Base-by-base conservation (phyloP, 2,888 invertebrate genomes). In the Uropetala carovei region DNA sequence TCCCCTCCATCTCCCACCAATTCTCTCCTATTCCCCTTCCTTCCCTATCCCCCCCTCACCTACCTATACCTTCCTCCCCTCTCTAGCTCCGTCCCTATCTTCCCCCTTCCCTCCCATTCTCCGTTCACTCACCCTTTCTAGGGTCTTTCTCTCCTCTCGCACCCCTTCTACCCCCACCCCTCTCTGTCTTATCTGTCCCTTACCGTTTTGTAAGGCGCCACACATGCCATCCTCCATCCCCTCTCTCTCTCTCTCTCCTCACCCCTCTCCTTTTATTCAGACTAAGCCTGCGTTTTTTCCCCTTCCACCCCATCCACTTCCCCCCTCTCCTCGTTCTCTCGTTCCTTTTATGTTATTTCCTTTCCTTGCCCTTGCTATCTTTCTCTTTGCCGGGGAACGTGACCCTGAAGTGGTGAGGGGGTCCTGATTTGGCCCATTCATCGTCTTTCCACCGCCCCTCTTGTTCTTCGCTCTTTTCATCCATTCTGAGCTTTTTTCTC, bases 341-440 rank as follows among this genome's bases (percentile, higher is more conserved):
- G 27, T 43, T 30, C 30, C 81, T 22, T 8, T 27, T 14, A 16
- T 14, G 27, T 82, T n/a, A 10, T 43, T 43, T 82, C 82, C 27
- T n/a, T 75, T n/a, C 4, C 75, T n/a, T 75, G 22, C 18, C 75
- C 75, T 30, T 56, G 30, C 16, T 56, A n/a, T 57, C 57, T 18
- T 57, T 30, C 57, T n/a, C 57, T 30, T 7, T 1, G 11, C n/a
- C n/a, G 18, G 18, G 64, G 64, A 86, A 89, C 89, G 89, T 89
- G 89, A 89, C 89, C 89, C 68, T 68, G 68, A 56, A 86, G 86
- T 86, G 86, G 59, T 59, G 27, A n/a, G 58, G 86, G 58, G 60
- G 27, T 30, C 68, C 89, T 89, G 89, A 89, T 89, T 89, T 64
- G 89, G 64, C 43, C 68, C 89, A 89, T 89, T 89, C 89, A 89